These are phyloP conservation scores for Pseudococcus jackbeardsleyi DNA, from an alignment of 2,888 invertebrate genomes.

Conservation along the genomic window DNA sequence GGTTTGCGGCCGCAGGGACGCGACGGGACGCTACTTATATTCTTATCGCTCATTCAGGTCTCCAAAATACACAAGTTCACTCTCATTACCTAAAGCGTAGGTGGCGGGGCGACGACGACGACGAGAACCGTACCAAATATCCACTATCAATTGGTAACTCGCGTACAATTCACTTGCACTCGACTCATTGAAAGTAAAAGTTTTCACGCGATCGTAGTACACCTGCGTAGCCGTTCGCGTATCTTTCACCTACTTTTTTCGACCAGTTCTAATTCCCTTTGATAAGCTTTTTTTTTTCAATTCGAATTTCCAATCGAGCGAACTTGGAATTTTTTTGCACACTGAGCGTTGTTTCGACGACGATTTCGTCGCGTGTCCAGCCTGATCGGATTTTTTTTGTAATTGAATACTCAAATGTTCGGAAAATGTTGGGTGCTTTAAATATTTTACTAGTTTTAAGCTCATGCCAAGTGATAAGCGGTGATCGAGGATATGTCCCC, in stretches of 20 bases:
- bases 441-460: background rate
- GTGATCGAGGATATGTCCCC: slow-evolving; percentile 36
- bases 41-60: slow-evolving; percentile 62
- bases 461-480: background rate
- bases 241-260: background rate
- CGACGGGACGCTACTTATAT: slow-evolving; percentile 32
- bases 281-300: background rate
- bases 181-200: slow-evolving; percentile 54
- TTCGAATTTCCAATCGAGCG: background rate
- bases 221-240: slow-evolving; percentile 1
- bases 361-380: background rate
- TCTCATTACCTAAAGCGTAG: slow-evolving; percentile 21
- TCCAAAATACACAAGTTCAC: slow-evolving; percentile 51
- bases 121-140: background rate
- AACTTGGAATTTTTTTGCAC: background rate
- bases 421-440: background rate
- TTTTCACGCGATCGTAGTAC: slow-evolving; percentile 11
- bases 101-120: background rate
- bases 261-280: background rate
- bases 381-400: background rate
- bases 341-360: background rate
- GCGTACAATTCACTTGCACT: background rate
- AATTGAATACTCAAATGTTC: slow-evolving; percentile 3
- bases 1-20: background rate
- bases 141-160: background rate